phyloP scores from a whole-genome alignment of 1,140 invertebrate species.

The Sitobion miscanthi region DNA sequence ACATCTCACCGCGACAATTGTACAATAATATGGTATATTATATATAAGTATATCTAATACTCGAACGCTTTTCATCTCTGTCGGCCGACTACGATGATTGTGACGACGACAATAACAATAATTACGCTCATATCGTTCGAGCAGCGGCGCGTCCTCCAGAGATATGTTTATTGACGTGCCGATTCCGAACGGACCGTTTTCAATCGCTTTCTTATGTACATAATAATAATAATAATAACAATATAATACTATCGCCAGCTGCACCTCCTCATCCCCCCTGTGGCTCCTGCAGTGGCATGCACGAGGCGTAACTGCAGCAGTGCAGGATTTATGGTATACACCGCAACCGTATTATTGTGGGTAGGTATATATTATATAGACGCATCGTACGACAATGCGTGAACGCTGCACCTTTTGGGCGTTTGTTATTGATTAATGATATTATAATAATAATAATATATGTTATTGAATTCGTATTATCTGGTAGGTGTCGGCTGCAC shows the following conservation, averaged over 20 bases:
- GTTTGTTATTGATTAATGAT: conserved; percentile 1
- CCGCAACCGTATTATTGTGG: background rate
- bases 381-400: background rate
- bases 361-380: no score
- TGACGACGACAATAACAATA: conserved; percentile 4
- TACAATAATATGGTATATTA: background rate
- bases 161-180: background rate
- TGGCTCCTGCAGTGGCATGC: background rate
- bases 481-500: no score
- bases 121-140: background rate
- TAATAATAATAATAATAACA: background rate
- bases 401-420: background rate
- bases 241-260: background rate
- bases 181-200: background rate
- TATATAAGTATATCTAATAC: background rate
- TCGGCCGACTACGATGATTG: background rate
- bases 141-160: background rate
- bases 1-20: background rate
- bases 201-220: background rate
- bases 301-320: background rate
- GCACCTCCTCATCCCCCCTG: background rate
- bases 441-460: background rate
- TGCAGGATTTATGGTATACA: background rate
- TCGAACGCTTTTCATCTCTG: background rate
- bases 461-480: background rate